A percentile compares a stretch with the other conserved stretches of the same genome.
phyloP scores from a whole-genome alignment of 2,113 vertebrate species.

The Chloroceryle aenea region DNA sequence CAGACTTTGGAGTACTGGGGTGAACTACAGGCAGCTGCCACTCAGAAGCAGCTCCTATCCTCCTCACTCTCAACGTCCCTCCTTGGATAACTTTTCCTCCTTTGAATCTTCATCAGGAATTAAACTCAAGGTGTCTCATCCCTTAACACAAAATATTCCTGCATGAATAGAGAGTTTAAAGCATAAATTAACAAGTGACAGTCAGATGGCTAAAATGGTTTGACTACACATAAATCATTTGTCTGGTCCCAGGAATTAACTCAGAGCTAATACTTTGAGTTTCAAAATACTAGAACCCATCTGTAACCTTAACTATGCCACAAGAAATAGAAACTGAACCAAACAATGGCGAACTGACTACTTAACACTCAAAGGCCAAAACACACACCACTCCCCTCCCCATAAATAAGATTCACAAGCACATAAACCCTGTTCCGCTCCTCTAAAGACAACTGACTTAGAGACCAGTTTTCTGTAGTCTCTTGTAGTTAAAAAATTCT shows the following conservation, averaged over 20 bases:
- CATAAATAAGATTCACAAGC: not conserved
- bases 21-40: not conserved
- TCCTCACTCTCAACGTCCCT: rapidly evolving
- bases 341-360: not conserved
- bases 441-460: not conserved
- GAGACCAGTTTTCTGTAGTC: not conserved
- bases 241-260: not conserved
- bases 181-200: not conserved
- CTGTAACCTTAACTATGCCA: not conserved
- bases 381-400: too few species aligned
- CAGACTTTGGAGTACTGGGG: not conserved
- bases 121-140: not conserved
- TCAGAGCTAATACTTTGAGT: not conserved
- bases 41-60: not conserved
- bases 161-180: not conserved
- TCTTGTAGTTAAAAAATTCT: not conserved
- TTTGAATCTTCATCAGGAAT: not conserved
- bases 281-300: not conserved
- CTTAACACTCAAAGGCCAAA: not conserved
- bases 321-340: not conserved
- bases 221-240: not conserved
- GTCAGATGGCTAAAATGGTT: not conserved
- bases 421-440: not conserved
- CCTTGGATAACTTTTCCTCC: not conserved
- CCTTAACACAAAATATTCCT: not conserved